Conservation (phyloP, 1,140 invertebrate genomes). For the Nymphalis io region DNA sequence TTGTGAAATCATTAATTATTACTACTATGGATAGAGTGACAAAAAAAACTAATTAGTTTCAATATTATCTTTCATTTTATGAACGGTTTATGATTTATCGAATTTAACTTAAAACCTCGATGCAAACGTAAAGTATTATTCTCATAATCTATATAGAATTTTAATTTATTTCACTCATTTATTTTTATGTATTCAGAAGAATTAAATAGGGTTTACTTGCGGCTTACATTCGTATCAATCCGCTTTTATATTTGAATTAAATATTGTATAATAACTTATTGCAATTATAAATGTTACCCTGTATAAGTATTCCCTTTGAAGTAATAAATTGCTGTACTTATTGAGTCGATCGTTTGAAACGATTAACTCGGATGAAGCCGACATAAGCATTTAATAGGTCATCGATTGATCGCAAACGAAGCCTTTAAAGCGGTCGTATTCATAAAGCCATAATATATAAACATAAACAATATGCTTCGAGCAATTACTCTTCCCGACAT, state of each 20-base stretch:
- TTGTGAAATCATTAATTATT: no score
- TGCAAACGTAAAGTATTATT: no score
- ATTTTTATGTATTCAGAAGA: background rate
- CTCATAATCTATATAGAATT: no score
- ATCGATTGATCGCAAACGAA: constrained; percentile 32
- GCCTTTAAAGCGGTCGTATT: constrained; percentile 19
- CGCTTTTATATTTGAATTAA: constrained; percentile 4
- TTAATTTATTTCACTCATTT: no score
- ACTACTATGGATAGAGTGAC: background rate
- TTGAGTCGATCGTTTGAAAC: constrained; percentile 36
- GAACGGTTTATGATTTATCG: no score
- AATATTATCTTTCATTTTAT: no score
- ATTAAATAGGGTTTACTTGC: background rate
- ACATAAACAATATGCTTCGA: constrained; percentile 28
- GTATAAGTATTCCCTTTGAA: constrained; percentile 20
- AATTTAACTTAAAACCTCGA: no score
- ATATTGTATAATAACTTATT: constrained; percentile 5
- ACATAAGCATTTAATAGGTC: constrained; percentile 27
- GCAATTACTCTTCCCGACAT: constrained; percentile 37
- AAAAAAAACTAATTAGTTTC: background rate
- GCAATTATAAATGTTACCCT: constrained; percentile 9
- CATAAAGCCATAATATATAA: constrained; percentile 19
- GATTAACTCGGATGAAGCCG: constrained; percentile 29
- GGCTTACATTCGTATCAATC: background rate
- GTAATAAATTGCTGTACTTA: constrained; percentile 19